Conservation (phyloP, 2,888 invertebrate genomes). For the Laspeyria flexula region DNA sequence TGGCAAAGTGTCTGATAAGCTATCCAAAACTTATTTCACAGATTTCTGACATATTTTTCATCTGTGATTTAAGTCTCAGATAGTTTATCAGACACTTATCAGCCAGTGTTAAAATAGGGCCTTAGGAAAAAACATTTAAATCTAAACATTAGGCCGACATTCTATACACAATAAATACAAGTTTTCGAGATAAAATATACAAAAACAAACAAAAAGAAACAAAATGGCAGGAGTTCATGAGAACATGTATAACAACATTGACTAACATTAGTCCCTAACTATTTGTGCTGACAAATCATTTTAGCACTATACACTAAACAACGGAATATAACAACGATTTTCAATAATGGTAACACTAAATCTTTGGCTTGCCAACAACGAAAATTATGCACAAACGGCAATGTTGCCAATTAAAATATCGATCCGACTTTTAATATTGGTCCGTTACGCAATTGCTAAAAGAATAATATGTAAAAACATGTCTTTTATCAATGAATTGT, state of each 20-base stretch:
- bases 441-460: slow-evolving; percentile 72
- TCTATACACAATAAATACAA: slow-evolving; percentile 27
- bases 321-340: slow-evolving; percentile 36
- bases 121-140: slow-evolving; percentile 20
- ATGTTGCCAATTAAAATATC: slow-evolving; percentile 48
- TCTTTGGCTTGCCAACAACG: slow-evolving; percentile 56
- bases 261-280: slow-evolving; percentile 47
- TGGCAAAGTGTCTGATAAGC: too few relatives aligned
- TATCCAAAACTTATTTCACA: too few relatives aligned
- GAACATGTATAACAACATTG: slow-evolving; percentile 28
- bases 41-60: too few relatives aligned
- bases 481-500: slow-evolving; percentile 68
- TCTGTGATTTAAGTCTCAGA: too few relatives aligned
- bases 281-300: slow-evolving; percentile 51
- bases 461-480: slow-evolving; percentile 64
- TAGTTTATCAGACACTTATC: too few relatives aligned
- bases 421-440: slow-evolving; percentile 74
- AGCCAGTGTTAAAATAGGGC: too few relatives aligned
- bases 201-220: slow-evolving; percentile 9
- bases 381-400: slow-evolving; percentile 45
- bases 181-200: slow-evolving; percentile 21
- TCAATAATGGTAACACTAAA: slow-evolving; percentile 55
- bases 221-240: slow-evolving; percentile 46
- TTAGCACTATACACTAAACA: slow-evolving; percentile 36
- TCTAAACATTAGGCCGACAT: slow-evolving; percentile 31